A percentile compares a stretch with the other conserved stretches of the same genome.
Evolutionary conservation across 1,140 invertebrate species (phyloP).

Genomic region (Drosophila punjabiensis): DNA sequence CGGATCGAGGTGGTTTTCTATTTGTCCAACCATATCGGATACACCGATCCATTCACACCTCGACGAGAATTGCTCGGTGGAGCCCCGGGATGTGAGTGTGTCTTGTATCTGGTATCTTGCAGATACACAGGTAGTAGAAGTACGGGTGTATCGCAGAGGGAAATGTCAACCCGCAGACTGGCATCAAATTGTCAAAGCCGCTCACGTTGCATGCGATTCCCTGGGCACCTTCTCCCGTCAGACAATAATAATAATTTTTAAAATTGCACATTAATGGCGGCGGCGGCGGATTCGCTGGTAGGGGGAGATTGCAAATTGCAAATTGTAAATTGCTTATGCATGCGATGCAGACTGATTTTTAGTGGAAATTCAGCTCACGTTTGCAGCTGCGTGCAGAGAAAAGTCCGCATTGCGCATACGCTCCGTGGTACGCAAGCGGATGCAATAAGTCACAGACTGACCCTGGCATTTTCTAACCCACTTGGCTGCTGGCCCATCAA

Average conservation of each 20-base stretch:
- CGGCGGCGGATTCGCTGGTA: constrained; percentile 6
- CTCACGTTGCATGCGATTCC: constrained; percentile 69
- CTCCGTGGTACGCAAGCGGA: constrained; percentile 57
- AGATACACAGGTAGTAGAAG: constrained; percentile 14
- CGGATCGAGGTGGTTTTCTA: constrained; percentile 65
- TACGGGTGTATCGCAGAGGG: constrained; percentile 11
- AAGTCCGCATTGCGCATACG: constrained; percentile 71
- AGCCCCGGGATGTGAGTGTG: not conserved
- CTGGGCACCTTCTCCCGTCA: constrained; percentile 26
- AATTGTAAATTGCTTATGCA: constrained; percentile 77
- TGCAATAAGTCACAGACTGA: constrained; percentile 56
- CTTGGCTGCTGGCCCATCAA: constrained; percentile 45
- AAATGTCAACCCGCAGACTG: constrained; percentile 67
- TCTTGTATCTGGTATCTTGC: constrained; percentile 41
- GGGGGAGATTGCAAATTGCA: constrained; percentile 21
- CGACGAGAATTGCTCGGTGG: constrained; percentile 46
- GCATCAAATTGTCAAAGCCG: constrained; percentile 64
- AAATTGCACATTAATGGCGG: constrained; percentile 52
- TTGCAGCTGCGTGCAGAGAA: constrained; percentile 63
- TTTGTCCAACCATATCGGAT: constrained; percentile 66
- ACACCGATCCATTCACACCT: constrained; percentile 78
- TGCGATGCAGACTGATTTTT: constrained; percentile 58
- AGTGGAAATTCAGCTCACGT: constrained; percentile 69
- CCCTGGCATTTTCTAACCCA: constrained; percentile 66
- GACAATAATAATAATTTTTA: constrained; percentile 71